phyloP scores from a whole-genome alignment of 1,140 invertebrate species.

The Oreohelix idahoensis region DNA sequence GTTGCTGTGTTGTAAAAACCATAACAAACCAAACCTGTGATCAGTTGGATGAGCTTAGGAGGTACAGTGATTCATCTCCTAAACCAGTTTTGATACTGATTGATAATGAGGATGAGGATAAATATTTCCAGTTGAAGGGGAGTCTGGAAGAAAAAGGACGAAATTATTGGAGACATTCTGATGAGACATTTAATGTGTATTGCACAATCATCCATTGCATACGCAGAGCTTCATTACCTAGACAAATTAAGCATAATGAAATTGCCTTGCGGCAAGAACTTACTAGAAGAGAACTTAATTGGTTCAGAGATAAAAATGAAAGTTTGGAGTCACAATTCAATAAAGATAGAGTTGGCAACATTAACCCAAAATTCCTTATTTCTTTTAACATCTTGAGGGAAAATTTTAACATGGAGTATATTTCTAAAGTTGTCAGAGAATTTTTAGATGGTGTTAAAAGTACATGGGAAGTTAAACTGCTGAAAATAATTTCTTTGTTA shows the following conservation, averaged over 20 bases:
- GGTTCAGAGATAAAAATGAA: constrained; percentile 50
- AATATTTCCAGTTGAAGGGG: constrained; percentile 43
- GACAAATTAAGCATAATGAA: not conserved
- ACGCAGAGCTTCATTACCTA: constrained; percentile 17
- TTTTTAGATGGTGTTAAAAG: constrained; percentile 42
- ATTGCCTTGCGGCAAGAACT: constrained; percentile 33
- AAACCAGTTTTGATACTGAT: constrained; percentile 49
- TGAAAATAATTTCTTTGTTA: constrained; percentile 51
- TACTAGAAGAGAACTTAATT: constrained; percentile 38
- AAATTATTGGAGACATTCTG: not conserved
- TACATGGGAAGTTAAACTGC: constrained; percentile 40
- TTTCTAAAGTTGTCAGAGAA: constrained; percentile 45
- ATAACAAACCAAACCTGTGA: constrained; percentile 50
- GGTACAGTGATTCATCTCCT: constrained; percentile 43
- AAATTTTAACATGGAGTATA: constrained; percentile 50
- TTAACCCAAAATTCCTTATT: constrained; percentile 52
- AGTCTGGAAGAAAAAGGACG: constrained; percentile 20
- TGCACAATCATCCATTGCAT: constrained; percentile 19
- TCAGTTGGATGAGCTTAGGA: constrained; percentile 47
- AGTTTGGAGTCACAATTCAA: constrained; percentile 41
- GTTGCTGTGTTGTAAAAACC: constrained; percentile 48
- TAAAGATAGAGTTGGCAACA: constrained; percentile 21
- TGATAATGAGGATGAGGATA: constrained; percentile 57
- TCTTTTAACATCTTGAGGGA: constrained; percentile 58
- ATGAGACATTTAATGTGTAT: constrained; percentile 22